Conservation (phyloP, 2,888 invertebrate genomes). For the Rhagium mordax region DNA sequence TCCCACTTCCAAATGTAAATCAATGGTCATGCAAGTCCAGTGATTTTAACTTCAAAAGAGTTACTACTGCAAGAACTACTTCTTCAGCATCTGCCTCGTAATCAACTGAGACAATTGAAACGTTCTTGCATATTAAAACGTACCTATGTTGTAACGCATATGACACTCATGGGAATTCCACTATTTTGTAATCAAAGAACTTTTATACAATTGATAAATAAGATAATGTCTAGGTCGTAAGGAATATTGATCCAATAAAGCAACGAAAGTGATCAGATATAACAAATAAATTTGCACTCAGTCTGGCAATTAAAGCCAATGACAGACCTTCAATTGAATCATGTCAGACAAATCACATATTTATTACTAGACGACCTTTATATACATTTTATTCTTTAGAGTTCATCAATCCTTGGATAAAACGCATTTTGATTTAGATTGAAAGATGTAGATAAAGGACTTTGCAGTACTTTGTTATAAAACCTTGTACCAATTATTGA, state of each 20-base stretch:
- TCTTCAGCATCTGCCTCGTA: too few species aligned
- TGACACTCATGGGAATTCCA: too few species aligned
- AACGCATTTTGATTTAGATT: not conserved
- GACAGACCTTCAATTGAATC: not conserved
- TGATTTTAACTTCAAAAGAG: too few species aligned
- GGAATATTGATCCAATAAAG: not conserved
- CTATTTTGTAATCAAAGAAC: too few species aligned
- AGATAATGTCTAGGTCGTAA: not conserved
- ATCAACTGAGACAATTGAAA: too few species aligned
- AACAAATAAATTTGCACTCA: not conserved
- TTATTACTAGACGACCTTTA: not conserved
- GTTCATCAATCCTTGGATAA: not conserved
- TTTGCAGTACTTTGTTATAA: not conserved
- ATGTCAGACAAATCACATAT: not conserved
- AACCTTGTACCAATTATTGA: not conserved
- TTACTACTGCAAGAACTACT: too few species aligned
- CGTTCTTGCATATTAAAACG: too few species aligned
- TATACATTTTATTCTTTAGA: not conserved
- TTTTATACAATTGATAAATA: too few species aligned
- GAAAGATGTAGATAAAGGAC: not conserved
- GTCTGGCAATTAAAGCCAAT: not conserved
- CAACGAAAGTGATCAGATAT: not conserved
- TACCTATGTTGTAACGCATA: too few species aligned
- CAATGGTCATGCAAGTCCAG: too few species aligned
- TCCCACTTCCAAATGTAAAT: too few species aligned